phyloP scores from a whole-genome alignment of 2,113 vertebrate genomes.

The Galeopterus variegatus region DNA sequence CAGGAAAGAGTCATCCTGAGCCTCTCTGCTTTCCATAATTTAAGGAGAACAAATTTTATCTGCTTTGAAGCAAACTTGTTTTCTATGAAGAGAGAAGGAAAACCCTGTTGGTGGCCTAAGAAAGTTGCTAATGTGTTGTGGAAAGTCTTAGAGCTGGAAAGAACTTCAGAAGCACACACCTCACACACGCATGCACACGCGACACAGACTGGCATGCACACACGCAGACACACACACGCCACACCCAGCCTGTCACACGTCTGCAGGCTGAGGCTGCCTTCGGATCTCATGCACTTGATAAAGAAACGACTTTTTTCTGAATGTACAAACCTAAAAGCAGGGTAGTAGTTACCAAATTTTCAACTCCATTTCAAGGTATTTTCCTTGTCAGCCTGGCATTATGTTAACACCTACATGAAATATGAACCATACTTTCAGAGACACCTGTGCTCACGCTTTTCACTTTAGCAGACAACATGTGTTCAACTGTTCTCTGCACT shows the following conservation, averaged over 20 bases:
- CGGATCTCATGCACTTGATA: conserved; percentile 43
- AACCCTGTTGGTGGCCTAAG: neutral
- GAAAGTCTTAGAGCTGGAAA: neutral
- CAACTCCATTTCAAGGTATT: neutral
- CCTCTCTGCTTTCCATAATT: neutral
- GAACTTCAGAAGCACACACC: conserved; percentile 11
- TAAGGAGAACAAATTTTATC: neutral
- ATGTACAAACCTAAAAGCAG: neutral
- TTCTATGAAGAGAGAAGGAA: conserved; percentile 38
- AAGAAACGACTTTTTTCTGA: conserved; percentile 25
- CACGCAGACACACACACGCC: no score
- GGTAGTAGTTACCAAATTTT: neutral
- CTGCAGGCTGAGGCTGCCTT: neutral
- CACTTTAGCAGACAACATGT: neutral
- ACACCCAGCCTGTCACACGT: neutral
- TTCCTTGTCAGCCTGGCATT: neutral
- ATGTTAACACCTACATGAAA: neutral
- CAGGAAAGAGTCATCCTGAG: neutral
- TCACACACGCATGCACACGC: rapidly evolving
- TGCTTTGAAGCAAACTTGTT: neutral
- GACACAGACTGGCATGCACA: neutral
- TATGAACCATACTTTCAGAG: neutral
- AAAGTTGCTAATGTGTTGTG: neutral
- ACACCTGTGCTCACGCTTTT: neutral
- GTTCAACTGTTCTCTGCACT: conserved; percentile 26